Conservation (phyloP, 2,888 invertebrate species). For the Drosophila longiperda region DNA sequence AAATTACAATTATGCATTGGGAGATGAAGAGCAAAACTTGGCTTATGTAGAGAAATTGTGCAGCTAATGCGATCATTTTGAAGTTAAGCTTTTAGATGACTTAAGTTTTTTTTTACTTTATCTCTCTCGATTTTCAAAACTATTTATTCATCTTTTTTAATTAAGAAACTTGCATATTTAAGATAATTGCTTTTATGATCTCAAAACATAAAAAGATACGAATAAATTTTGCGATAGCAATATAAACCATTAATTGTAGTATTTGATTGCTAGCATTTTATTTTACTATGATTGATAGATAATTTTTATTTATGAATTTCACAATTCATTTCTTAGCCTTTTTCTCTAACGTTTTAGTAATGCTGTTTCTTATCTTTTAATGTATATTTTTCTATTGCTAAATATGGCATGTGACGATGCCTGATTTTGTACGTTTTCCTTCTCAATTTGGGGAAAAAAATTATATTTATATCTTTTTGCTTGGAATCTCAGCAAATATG, state of each 20-base stretch:
- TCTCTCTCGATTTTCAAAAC: neutral
- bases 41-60: neutral
- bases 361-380: constrained; percentile 1
- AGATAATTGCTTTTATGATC: neutral
- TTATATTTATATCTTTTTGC: constrained; percentile 11
- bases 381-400: neutral
- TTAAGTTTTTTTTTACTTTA: neutral
- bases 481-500: constrained; percentile 10
- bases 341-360: neutral
- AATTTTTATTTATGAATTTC: neutral
- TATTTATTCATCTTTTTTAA: neutral
- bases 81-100: neutral
- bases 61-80: neutral
- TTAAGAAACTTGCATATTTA: neutral
- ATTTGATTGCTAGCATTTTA: too few species aligned
- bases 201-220: neutral
- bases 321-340: neutral
- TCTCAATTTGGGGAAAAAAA: neutral
- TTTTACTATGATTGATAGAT: neutral
- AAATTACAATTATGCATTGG: neutral
- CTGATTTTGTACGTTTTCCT: neutral
- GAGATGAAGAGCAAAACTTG: neutral
- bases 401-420: neutral
- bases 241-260: too few species aligned
- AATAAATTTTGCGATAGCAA: too few species aligned